Percentiles rank a stretch among this genome's conserved stretches.
These are phyloP conservation scores for Poeciliopsis occidentalis DNA, from an alignment of 2,113 vertebrate genomes.

Conservation along the genomic window DNA sequence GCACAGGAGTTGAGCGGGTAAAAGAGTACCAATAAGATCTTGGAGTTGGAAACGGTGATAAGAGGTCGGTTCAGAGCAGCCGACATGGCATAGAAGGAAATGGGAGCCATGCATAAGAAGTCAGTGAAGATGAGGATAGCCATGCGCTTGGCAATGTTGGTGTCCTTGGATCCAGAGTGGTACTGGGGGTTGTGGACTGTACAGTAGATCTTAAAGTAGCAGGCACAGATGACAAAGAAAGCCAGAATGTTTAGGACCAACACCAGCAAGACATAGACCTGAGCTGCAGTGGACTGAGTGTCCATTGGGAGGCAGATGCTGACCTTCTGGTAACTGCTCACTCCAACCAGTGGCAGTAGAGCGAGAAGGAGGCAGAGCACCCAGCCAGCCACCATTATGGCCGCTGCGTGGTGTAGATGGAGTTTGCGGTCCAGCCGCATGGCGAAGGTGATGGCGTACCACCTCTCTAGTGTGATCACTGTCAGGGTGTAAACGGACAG, in stretches of 20 bases:
- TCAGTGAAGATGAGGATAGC: slow-evolving; percentile 96
- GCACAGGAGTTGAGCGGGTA: slow-evolving; percentile 98
- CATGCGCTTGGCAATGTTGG: slow-evolving; percentile 96
- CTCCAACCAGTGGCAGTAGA: slow-evolving; percentile 88
- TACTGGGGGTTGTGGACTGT: slow-evolving; percentile 90
- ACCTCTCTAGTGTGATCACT: slow-evolving; percentile 93
- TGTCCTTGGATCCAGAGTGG: slow-evolving; percentile 90
- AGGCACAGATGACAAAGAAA: slow-evolving; percentile 90
- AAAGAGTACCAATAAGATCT: slow-evolving; percentile 96
- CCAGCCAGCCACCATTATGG: slow-evolving; percentile 91
- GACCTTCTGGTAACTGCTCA: slow-evolving; percentile 96
- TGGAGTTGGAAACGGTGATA: slow-evolving; percentile 96
- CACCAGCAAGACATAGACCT: slow-evolving; percentile 87
- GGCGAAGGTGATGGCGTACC: slow-evolving; percentile 95
- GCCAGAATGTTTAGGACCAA: slow-evolving; percentile 91
- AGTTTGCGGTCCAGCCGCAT: slow-evolving; percentile 92
- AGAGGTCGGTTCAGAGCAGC: slow-evolving; percentile 92
- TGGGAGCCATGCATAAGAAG: slow-evolving; percentile 96
- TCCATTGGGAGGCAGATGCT: slow-evolving; percentile 99
- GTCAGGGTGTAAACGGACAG: slow-evolving; percentile 94
- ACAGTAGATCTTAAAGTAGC: slow-evolving; percentile 93
- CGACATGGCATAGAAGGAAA: slow-evolving; percentile 95
- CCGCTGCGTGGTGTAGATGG: slow-evolving; percentile 84
- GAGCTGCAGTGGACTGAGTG: slow-evolving; percentile 83
- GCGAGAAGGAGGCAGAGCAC: slow-evolving; percentile 88